Evolutionary conservation across 2,888 invertebrate genomes (phyloP).

Genomic region (Eupeodes latifasciatus): DNA sequence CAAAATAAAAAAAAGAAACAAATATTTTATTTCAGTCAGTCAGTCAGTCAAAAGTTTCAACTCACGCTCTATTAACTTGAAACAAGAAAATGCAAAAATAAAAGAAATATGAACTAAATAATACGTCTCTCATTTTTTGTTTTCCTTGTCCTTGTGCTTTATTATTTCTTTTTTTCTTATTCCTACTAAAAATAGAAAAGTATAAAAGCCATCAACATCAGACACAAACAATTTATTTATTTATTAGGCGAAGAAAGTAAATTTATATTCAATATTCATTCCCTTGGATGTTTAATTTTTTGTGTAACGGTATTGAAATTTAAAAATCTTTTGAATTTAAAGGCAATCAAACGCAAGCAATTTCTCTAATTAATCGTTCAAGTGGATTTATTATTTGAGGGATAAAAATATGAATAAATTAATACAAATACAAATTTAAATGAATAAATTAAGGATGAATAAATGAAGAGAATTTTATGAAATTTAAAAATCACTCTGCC

Average conservation of each 20-base stretch:
- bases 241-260: slow-evolving; percentile 8
- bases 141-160: not conserved
- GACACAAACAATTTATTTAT: not conserved
- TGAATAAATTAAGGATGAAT: no score
- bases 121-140: not conserved
- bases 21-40: not conserved
- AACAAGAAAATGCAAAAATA: not conserved
- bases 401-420: no score
- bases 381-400: no score
- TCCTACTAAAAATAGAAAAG: not conserved
- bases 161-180: not conserved
- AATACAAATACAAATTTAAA: not conserved
- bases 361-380: no score
- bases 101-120: not conserved
- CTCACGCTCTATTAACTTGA: not conserved
- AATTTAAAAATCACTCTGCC: no score
- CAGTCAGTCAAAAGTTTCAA: not conserved
- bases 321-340: not conserved
- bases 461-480: no score
- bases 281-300: not conserved
- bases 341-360: not conserved
- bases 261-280: not conserved
- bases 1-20: not conserved
- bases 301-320: not conserved
- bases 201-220: not conserved